These are phyloP conservation scores for Crotalus tigris DNA, from an alignment of 2,113 vertebrate genomes.

Conservation along the genomic window DNA sequence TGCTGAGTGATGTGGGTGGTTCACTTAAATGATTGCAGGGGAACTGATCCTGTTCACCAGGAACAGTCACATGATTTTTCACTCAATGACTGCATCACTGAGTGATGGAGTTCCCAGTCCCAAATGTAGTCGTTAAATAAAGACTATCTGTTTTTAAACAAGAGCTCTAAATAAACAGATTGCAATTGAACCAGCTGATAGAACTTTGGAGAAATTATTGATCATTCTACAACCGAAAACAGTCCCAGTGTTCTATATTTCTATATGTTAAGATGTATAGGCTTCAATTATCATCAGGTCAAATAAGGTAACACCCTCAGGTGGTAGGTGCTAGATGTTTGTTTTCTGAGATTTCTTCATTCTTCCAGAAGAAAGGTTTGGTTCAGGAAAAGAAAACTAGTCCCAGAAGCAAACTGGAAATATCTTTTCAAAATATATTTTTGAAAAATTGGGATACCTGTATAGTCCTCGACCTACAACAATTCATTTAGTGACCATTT, in stretches of 20 bases:
- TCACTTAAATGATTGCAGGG: background rate
- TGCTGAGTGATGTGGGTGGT: background rate
- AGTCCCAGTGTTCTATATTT: background rate
- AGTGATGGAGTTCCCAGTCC: background rate
- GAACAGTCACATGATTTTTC: background rate
- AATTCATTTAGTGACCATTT: background rate
- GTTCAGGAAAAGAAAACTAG: background rate
- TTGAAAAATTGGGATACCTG: background rate
- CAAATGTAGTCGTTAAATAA: background rate
- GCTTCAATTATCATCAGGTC: background rate
- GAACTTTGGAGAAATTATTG: background rate
- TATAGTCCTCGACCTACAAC: background rate
- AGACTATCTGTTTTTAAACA: background rate
- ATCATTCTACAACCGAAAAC: background rate
- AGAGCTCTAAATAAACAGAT: background rate
- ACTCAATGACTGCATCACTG: background rate
- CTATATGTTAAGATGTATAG: background rate
- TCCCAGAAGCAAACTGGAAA: background rate
- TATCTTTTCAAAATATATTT: background rate
- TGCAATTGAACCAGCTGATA: background rate
- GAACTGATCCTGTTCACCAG: background rate
- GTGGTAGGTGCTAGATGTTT: background rate
- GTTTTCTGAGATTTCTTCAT: background rate
- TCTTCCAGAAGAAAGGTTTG: background rate
- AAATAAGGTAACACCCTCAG: background rate